Conservation (phyloP, 92 coral and sea anemone genomes). For the Anthopleura xanthogrammica region DNA sequence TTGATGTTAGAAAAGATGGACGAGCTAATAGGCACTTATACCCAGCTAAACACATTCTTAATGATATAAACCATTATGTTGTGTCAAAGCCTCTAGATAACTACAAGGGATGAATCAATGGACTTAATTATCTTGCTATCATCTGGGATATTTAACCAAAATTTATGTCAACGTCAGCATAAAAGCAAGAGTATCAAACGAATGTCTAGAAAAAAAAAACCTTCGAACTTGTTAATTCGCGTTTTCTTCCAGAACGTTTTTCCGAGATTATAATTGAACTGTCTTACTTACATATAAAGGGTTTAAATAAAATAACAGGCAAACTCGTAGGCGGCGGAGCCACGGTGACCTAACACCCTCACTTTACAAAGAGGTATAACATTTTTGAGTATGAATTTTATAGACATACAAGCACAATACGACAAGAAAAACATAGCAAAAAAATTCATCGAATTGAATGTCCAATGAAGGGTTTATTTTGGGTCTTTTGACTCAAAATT, state of each 20-base stretch:
- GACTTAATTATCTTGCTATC: neutral
- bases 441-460: too few relatives aligned
- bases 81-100: neutral
- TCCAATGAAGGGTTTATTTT: too few relatives aligned
- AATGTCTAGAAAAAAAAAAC: neutral
- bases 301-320: too few relatives aligned
- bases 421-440: too few relatives aligned
- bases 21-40: neutral
- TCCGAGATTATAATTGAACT: too few relatives aligned
- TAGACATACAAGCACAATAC: too few relatives aligned
- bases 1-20: neutral
- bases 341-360: too few relatives aligned
- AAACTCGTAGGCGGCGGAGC: too few relatives aligned
- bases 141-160: neutral
- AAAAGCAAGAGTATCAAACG: neutral
- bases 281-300: too few relatives aligned
- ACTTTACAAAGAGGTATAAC: too few relatives aligned
- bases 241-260: neutral
- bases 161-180: neutral
- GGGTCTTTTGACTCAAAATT: too few relatives aligned
- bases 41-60: neutral
- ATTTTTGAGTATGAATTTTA: too few relatives aligned
- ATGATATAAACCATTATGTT: neutral
- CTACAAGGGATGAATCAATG: neutral
- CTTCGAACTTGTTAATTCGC: neutral